Conservation (phyloP, 2,113 vertebrate species). For the Poeciliopsis retropinna region DNA sequence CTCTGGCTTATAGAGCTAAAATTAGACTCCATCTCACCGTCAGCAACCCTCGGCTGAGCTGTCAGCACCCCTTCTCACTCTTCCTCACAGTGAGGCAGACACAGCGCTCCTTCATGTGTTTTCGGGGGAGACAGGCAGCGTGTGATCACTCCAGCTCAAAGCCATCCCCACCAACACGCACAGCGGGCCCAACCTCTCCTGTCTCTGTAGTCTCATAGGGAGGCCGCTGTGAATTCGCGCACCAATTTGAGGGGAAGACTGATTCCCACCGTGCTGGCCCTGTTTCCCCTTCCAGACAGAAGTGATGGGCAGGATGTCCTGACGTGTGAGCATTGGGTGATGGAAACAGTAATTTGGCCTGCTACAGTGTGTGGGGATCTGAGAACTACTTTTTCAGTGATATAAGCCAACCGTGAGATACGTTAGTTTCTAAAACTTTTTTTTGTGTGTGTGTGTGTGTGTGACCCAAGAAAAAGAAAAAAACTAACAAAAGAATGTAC, state of each 20-base stretch:
- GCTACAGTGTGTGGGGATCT: slow-evolving; percentile 42
- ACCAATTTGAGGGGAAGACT: slow-evolving; percentile 68
- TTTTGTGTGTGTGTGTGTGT: not conserved
- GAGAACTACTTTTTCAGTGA: slow-evolving; percentile 16
- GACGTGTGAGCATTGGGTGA: slow-evolving; percentile 62
- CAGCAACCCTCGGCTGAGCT: slow-evolving; percentile 66
- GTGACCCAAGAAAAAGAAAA: not conserved
- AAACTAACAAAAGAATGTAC: not conserved
- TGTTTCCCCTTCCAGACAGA: slow-evolving; percentile 55
- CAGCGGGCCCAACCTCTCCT: slow-evolving; percentile 51
- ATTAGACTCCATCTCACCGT: slow-evolving; percentile 57
- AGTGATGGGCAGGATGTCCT: slow-evolving; percentile 62
- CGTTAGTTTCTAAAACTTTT: slow-evolving; percentile 9
- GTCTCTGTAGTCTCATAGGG: slow-evolving; percentile 60
- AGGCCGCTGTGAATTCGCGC: slow-evolving; percentile 58
- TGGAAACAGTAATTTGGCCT: slow-evolving; percentile 61
- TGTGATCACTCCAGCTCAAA: slow-evolving; percentile 64
- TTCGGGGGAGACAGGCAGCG: slow-evolving; percentile 58
- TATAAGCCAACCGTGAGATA: slow-evolving; percentile 5
- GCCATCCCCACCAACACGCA: slow-evolving; percentile 53
- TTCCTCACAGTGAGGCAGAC: slow-evolving; percentile 59
- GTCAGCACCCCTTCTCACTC: slow-evolving; percentile 70
- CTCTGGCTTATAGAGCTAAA: slow-evolving; percentile 54
- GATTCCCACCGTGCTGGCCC: slow-evolving; percentile 52
- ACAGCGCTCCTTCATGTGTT: slow-evolving; percentile 62